These are phyloP conservation scores for Reticulitermes lucifugus DNA, from an alignment of 2,888 invertebrate species.

Conservation along the genomic window DNA sequence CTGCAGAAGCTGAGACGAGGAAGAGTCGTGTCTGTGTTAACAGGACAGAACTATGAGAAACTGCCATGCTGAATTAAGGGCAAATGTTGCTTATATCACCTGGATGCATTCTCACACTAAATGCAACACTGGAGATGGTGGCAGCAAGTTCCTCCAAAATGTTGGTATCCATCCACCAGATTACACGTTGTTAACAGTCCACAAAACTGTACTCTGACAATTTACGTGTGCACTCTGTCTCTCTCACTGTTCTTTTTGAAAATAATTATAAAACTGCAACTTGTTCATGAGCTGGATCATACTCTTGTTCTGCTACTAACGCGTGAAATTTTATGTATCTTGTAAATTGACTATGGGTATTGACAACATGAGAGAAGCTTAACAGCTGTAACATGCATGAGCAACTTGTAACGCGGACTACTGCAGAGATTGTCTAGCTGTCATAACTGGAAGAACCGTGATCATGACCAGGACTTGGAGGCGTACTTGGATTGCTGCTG, in stretches of 20 bases:
- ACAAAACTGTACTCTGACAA: no score
- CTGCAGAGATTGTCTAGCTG: slow-evolving; percentile 64
- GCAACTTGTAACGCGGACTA: slow-evolving; percentile 18
- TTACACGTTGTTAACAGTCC: no score
- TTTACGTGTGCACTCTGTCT: not conserved
- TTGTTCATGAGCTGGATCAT: not conserved
- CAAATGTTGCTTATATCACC: no score
- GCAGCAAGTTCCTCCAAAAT: no score
- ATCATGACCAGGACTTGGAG: slow-evolving; percentile 76
- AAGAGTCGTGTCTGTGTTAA: no score
- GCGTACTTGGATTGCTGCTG: slow-evolving; percentile 79
- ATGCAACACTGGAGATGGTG: no score
- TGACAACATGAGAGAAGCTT: not conserved
- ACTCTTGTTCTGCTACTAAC: not conserved
- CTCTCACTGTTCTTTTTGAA: not conserved
- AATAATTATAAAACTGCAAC: slow-evolving; percentile 18
- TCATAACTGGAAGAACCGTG: slow-evolving; percentile 76
- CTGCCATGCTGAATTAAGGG: no score
- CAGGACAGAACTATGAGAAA: no score
- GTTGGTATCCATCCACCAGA: no score
- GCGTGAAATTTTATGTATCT: not conserved
- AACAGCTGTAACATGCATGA: not conserved
- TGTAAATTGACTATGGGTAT: not conserved
- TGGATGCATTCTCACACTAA: no score
- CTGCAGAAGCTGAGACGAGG: no score